Percentiles rank a stretch among this genome's conserved stretches.
Conservation (phyloP, 1,140 invertebrate species). For the Drosophila carrolli region DNA sequence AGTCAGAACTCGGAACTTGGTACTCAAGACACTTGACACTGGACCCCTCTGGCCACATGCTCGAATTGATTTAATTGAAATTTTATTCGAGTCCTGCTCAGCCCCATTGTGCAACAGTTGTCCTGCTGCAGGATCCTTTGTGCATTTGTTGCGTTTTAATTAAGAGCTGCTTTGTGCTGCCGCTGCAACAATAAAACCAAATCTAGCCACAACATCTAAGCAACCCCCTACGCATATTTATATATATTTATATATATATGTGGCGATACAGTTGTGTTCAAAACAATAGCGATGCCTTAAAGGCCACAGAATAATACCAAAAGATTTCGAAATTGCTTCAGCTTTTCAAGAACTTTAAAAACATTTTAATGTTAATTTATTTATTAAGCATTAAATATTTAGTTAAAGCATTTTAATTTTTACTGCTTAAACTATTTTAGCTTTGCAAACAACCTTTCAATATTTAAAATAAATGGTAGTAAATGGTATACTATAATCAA, state of each 20-base stretch:
- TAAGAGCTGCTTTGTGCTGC: slow-evolving; percentile 64
- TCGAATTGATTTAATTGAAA: slow-evolving; percentile 64
- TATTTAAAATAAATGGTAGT: too few relatives aligned
- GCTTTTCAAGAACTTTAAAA: too few relatives aligned
- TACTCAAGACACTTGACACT: slow-evolving; percentile 24
- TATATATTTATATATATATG: slow-evolving; percentile 8
- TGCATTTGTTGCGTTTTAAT: slow-evolving; percentile 73
- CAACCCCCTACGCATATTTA: slow-evolving; percentile 10
- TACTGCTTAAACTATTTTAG: too few relatives aligned
- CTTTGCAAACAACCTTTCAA: too few relatives aligned
- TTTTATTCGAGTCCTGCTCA: slow-evolving; percentile 44
- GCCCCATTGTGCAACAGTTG: slow-evolving; percentile 42
- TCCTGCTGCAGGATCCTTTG: slow-evolving; percentile 24
- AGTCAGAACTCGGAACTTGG: background rate
- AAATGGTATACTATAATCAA: too few relatives aligned
- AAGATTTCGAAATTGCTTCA: too few relatives aligned
- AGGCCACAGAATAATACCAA: too few relatives aligned
- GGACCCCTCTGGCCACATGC: slow-evolving; percentile 37
- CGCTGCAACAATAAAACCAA: slow-evolving; percentile 15
- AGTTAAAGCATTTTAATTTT: too few relatives aligned
- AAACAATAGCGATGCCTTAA: background rate
- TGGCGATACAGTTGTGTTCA: background rate
- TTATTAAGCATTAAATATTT: too few relatives aligned
- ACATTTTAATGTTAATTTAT: too few relatives aligned
- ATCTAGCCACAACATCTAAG: slow-evolving; percentile 42